These are phyloP conservation scores for Falco berigora DNA, from an alignment of 2,797 vertebrate species.

Conservation along the genomic window DNA sequence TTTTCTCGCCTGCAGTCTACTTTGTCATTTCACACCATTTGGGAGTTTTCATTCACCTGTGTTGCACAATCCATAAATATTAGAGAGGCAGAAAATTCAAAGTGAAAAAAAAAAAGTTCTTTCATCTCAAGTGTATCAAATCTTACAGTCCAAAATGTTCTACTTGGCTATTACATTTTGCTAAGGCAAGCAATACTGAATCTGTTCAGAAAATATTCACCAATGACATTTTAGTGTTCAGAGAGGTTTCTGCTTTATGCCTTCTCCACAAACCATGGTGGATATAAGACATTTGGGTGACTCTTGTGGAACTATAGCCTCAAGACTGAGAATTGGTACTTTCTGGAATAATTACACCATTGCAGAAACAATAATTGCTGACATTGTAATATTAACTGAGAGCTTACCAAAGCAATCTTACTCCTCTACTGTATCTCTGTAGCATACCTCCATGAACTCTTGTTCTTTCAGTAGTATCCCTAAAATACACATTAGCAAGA, in stretches of 20 bases:
- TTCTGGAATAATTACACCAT: not conserved
- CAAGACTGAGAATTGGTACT: not conserved
- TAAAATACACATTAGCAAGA: not conserved
- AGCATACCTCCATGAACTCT: not conserved
- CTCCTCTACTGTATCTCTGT: not conserved
- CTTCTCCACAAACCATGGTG: not conserved
- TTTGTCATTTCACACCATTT: not conserved
- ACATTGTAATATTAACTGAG: not conserved
- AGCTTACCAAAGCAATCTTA: not conserved
- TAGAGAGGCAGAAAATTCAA: not conserved
- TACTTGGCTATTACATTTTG: not conserved
- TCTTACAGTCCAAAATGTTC: not conserved
- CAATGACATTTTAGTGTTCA: not conserved
- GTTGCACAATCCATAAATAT: not conserved
- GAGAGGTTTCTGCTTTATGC: not conserved
- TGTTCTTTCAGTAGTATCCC: not conserved
- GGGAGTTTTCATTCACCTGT: not conserved
- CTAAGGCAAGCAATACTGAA: not conserved
- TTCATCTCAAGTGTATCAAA: not conserved
- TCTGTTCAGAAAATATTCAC: not conserved
- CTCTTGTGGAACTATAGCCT: not conserved
- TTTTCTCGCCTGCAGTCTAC: not conserved
- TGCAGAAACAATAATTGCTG: slow-evolving; percentile 9
- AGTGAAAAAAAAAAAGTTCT: not conserved
- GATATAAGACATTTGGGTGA: not conserved